These are phyloP conservation scores for Casuarius casuarius DNA, from an alignment of 2,113 vertebrate genomes.

Conservation along the genomic window DNA sequence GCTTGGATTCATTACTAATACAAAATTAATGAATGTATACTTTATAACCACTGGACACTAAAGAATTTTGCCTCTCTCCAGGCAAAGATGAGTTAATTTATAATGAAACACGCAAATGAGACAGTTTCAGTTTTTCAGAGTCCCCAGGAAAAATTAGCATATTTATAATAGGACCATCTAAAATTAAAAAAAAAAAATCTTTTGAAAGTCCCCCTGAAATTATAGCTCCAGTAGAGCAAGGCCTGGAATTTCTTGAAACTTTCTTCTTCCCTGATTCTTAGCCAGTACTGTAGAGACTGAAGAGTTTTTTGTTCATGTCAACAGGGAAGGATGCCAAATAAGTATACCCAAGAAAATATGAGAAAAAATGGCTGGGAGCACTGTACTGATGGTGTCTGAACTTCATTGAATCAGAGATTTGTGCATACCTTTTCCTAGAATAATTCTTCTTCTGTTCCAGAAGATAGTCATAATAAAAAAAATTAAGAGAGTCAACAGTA, in stretches of 20 bases:
- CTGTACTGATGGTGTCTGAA: not conserved
- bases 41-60: not conserved
- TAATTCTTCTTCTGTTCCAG: not conserved
- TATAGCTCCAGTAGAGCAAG: too few species aligned
- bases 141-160: not conserved
- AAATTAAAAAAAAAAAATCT: not conserved
- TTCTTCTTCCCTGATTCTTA: not conserved
- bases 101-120: not conserved
- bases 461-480: not conserved
- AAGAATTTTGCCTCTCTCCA: not conserved
- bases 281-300: not conserved
- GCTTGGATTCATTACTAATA: not conserved
- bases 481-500: not conserved
- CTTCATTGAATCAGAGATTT: not conserved
- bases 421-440: not conserved
- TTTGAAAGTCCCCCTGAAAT: not conserved
- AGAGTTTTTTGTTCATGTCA: not conserved
- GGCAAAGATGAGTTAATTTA: not conserved
- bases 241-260: not conserved
- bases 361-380: not conserved
- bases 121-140: not conserved
- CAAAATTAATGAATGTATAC: not conserved
- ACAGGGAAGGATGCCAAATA: not conserved
- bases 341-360: not conserved
- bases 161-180: not conserved